These are phyloP conservation scores for Chaetura pelagica DNA, from an alignment of 2,113 vertebrate genomes.

Conservation along the genomic window DNA sequence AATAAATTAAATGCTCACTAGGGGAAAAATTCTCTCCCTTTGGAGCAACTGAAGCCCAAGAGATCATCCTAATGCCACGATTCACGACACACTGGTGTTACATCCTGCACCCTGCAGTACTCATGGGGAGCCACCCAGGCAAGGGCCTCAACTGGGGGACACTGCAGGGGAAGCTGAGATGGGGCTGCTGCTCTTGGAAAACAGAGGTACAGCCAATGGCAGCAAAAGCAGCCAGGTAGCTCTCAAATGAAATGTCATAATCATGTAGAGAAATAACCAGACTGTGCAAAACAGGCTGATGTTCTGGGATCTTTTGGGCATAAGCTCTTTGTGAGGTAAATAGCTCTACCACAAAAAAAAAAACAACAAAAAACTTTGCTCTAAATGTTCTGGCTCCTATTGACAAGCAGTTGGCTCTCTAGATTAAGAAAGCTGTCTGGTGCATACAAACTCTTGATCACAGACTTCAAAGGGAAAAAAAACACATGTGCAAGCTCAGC, in stretches of 20 bases:
- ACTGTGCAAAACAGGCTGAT: background rate
- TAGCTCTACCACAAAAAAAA: background rate
- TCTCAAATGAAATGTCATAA: background rate
- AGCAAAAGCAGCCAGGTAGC: background rate
- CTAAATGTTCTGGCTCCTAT: constrained; percentile 7
- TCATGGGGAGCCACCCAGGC: rapidly evolving
- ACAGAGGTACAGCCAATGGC: background rate
- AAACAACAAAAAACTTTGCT: background rate
- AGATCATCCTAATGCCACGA: background rate
- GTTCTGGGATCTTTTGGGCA: background rate
- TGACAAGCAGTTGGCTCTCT: constrained; percentile 19
- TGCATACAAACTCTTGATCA: constrained; percentile 32
- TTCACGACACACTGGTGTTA: rapidly evolving
- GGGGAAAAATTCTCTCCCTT: background rate
- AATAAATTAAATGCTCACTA: background rate
- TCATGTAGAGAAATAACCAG: background rate
- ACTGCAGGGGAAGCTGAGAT: background rate
- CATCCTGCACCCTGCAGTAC: rapidly evolving
- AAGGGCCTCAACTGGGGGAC: background rate
- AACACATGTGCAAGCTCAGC: constrained; percentile 47
- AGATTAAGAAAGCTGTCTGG: constrained; percentile 28
- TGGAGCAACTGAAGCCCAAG: background rate
- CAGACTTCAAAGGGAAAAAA: constrained; percentile 60
- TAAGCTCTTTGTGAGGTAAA: background rate
- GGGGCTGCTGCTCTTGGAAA: background rate